A percentile compares a stretch with the other conserved stretches of the same genome.
Conservation (phyloP, 2,888 invertebrate species). For the Leucozona laternaria region DNA sequence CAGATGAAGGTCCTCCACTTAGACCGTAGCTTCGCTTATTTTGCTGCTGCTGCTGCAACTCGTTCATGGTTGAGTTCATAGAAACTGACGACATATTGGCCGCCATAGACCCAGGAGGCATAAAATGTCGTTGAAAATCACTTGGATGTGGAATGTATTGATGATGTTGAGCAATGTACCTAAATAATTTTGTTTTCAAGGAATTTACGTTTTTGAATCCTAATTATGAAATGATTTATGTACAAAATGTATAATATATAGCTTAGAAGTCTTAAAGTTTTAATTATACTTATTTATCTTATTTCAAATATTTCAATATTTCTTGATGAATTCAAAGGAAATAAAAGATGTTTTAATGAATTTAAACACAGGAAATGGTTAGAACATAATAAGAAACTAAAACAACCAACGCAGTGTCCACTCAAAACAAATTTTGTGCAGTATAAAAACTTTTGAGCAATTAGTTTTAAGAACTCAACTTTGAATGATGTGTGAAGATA, state of each 20-base stretch:
- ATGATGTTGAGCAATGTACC: slow-evolving; percentile 81
- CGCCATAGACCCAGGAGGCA: slow-evolving; percentile 62
- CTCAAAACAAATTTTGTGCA: slow-evolving; percentile 49
- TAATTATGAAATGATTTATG: slow-evolving; percentile 24
- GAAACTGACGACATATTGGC: slow-evolving; percentile 56
- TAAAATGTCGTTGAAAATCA: slow-evolving; percentile 82
- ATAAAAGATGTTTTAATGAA: slow-evolving; percentile 42
- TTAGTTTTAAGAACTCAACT: neutral
- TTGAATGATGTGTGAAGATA: slow-evolving; percentile 8
- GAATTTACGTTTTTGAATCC: slow-evolving; percentile 50
- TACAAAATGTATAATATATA: slow-evolving; percentile 42
- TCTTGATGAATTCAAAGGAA: slow-evolving; percentile 44
- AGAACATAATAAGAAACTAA: slow-evolving; percentile 21
- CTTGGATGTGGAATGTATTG: slow-evolving; percentile 83
- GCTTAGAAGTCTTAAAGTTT: neutral
- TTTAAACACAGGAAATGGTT: slow-evolving; percentile 38
- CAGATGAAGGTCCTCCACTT: slow-evolving; percentile 77
- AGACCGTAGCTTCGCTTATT: slow-evolving; percentile 75
- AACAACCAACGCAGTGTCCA: slow-evolving; percentile 45
- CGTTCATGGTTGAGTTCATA: slow-evolving; percentile 67
- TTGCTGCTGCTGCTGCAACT: slow-evolving; percentile 77
- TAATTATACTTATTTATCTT: neutral
- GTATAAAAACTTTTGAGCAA: neutral
- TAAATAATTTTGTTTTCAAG: slow-evolving; percentile 77
- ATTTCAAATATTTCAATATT: neutral